Evolutionary conservation across 2,797 vertebrate genomes (phyloP), one percentile per base, ranked within the genome.

Genomic region (Dendrocincla tyrannina): DNA sequence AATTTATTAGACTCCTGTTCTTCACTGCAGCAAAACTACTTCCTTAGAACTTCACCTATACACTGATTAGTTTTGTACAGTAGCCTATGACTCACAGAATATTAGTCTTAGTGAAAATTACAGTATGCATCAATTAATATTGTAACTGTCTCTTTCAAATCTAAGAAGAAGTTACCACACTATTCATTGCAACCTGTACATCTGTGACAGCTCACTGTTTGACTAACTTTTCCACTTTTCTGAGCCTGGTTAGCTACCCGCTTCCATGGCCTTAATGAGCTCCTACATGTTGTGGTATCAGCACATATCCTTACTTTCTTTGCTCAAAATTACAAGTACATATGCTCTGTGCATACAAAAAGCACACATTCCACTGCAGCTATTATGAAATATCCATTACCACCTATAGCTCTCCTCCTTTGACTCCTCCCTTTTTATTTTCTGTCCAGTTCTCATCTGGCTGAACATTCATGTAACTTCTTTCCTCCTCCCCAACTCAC

Each of bases 231-330:
- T 42, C 19, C 58, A 63, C 25, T 87, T 46, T 78, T 30, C 59
- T 37, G 7, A 69, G 63, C 28, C 50, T 49, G 9, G 30, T 52
- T 64, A 72, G 12, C 49, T 58, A 68, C 7, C 30, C 73, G 27
- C 13, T 46, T 73, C 37, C 42, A 69, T 1, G 8, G 46, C 14
- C 33, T 72, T 37, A 52, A 52, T 20, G 27, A 75, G 32, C 16
- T 64, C 41, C 17, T 68, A 2, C 0, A 0, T 2, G 3, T 32
- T 6, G 2, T 28, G 37, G 16, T 28, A 3, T 46, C 37, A 81
- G n/a, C 56, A 77, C 17, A n/a, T 35, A 64, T 5, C 24, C 59
- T n/a, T 77, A 30, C 32, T 28, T 64, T 66, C 37, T 37, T 80
- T 14, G 6, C 49, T 77, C 41, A 11, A 78, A 55, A 67, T 7